Percentiles rank a stretch among this genome's conserved stretches.
phyloP scores from a whole-genome alignment of 2,113 vertebrate species.

The Lichenostomus cassidix region DNA sequence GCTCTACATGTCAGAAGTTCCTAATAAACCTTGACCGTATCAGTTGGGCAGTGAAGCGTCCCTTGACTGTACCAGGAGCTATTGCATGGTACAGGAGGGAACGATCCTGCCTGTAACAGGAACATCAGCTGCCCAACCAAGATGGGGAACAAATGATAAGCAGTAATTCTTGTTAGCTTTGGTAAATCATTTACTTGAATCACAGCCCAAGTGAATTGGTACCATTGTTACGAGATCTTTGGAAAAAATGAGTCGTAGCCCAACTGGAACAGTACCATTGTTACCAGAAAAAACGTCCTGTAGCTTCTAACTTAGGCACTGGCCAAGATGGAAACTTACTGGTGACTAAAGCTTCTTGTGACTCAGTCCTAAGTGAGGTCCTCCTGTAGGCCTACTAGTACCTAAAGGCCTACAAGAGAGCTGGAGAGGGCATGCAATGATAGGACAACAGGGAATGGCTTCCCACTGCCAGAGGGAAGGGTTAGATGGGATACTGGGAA shows the following conservation, averaged over 20 bases:
- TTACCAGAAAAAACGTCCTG: not conserved
- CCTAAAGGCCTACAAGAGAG: not conserved
- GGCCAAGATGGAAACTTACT: not conserved
- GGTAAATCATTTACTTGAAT: conserved; percentile 23
- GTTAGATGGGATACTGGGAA: not conserved
- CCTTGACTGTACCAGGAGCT: not conserved
- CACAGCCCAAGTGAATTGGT: not conserved
- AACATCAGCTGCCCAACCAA: not conserved
- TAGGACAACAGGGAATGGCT: not conserved
- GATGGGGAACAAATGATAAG: not conserved
- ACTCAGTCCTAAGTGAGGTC: not conserved
- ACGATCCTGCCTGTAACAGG: not conserved
- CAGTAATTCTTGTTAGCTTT: not conserved
- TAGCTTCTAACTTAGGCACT: not conserved
- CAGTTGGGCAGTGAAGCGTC: not conserved
- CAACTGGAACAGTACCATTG: not conserved
- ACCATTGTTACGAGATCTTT: not conserved
- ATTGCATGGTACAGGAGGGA: not conserved
- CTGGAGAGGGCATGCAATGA: not conserved
- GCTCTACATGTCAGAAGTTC: not conserved
- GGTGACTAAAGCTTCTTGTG: not conserved
- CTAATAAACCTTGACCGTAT: not conserved
- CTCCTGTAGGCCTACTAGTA: not conserved
- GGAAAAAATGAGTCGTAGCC: not conserved
- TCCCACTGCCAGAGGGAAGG: not conserved